Evolutionary conservation across 2,797 vertebrate species (phyloP).

Genomic region (Spondyliosoma cantharus): DNA sequence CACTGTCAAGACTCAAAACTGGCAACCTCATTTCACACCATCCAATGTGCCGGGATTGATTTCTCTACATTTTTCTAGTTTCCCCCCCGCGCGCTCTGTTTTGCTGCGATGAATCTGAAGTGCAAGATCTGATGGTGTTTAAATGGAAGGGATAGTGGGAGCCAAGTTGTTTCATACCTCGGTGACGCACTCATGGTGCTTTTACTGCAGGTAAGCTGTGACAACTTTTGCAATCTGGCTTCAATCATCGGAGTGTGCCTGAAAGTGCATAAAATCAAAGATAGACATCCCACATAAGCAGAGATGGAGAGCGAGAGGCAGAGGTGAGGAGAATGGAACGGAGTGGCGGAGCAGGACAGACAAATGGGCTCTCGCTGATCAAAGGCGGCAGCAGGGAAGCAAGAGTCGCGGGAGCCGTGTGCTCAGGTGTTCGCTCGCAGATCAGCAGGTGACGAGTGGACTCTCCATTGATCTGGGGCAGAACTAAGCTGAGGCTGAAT

Average conservation of each 20-base stretch:
- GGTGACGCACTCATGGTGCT: slow-evolving; percentile 26
- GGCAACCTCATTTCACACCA: slow-evolving; percentile 22
- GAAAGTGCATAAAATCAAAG: slow-evolving; percentile 18
- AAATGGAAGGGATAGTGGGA: slow-evolving; percentile 26
- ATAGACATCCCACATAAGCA: slow-evolving; percentile 2
- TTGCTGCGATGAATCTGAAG: slow-evolving; percentile 53
- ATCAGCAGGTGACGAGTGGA: slow-evolving; percentile 68
- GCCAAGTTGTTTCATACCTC: slow-evolving; percentile 70
- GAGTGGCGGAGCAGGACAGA: background rate
- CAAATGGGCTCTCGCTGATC: slow-evolving; percentile 33
- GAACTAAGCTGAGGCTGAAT: slow-evolving; percentile 57
- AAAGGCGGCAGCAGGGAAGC: slow-evolving; percentile 55
- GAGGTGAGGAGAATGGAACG: slow-evolving; percentile 13
- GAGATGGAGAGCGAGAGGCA: slow-evolving; percentile 8
- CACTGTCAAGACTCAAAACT: slow-evolving; percentile 19
- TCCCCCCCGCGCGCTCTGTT: slow-evolving; percentile 43
- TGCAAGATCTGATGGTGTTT: slow-evolving; percentile 33
- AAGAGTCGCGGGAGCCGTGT: slow-evolving; percentile 53
- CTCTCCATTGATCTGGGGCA: slow-evolving; percentile 62
- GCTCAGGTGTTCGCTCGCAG: slow-evolving; percentile 65
- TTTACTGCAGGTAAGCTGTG: slow-evolving; percentile 34
- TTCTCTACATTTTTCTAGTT: slow-evolving; percentile 45
- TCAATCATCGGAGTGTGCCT: slow-evolving; percentile 7
- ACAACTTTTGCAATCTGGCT: slow-evolving; percentile 67
- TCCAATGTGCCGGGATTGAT: slow-evolving; percentile 51